phyloP scores from a whole-genome alignment of 2,888 invertebrate species.

The Aphidius colemani region DNA sequence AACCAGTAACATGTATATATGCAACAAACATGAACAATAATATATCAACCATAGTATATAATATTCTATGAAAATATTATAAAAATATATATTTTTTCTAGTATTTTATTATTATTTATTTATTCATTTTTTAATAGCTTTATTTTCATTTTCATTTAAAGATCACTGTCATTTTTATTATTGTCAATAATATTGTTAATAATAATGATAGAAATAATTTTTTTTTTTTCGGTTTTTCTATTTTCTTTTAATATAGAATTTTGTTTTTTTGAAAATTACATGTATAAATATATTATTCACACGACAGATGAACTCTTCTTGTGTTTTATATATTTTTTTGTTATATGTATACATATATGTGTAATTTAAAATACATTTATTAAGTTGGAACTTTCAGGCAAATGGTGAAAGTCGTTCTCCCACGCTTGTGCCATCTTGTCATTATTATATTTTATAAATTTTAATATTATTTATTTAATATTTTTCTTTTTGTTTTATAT shows the following conservation, averaged over 20 bases:
- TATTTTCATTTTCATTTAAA: background rate
- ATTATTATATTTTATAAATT: conserved; percentile 20
- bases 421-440: conserved; percentile 53
- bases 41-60: too few species aligned
- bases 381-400: conserved; percentile 25
- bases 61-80: too few species aligned
- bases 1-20: too few species aligned
- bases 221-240: conserved; percentile 9
- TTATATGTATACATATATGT: too few species aligned
- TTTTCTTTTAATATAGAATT: conserved; percentile 11
- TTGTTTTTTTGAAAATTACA: conserved; percentile 28
- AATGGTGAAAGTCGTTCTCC: conserved; percentile 58
- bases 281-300: conserved; percentile 31
- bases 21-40: too few species aligned
- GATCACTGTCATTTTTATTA: background rate
- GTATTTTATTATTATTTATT: background rate
- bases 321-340: too few species aligned
- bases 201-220: too few species aligned
- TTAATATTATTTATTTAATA: conserved; percentile 22
- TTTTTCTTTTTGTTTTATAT: conserved; percentile 7
- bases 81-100: background rate
- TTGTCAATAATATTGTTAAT: background rate
- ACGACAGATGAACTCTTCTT: conserved; percentile 2
- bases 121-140: background rate
- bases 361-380: too few species aligned